Percentiles rank a stretch among this genome's conserved stretches.
Evolutionary conservation across 2,797 vertebrate genomes (phyloP).

Genomic region (Trachops cirrhosus): DNA sequence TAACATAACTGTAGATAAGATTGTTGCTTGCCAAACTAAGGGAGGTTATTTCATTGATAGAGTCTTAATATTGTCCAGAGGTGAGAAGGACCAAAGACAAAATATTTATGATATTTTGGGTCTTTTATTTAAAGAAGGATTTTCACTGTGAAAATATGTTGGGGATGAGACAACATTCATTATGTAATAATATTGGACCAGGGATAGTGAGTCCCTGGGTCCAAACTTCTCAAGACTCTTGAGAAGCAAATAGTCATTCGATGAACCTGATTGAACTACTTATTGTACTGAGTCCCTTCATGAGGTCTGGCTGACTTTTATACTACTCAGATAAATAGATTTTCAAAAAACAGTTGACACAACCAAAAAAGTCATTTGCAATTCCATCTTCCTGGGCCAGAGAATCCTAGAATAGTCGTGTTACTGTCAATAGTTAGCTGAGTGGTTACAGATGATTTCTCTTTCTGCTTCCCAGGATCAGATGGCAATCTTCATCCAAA

Average conservation of each 20-base stretch:
- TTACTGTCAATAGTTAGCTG: neutral
- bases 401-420: neutral
- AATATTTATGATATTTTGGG: neutral
- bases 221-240: neutral
- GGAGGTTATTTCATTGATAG: neutral
- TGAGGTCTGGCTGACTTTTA: neutral
- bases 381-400: neutral
- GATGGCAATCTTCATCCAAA: neutral
- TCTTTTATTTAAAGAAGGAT: neutral
- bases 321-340: neutral
- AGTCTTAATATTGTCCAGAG: neutral
- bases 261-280: neutral
- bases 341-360: slow-evolving; percentile 12
- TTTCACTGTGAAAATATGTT: neutral
- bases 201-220: neutral
- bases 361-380: neutral
- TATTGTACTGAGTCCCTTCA: neutral
- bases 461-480: neutral
- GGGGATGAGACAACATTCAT: neutral
- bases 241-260: neutral
- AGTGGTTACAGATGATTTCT: neutral
- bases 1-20: neutral
- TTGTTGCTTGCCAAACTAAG: neutral
- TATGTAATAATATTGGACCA: neutral
- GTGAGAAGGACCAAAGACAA: neutral